A percentile compares a stretch with the other conserved stretches of the same genome.
Evolutionary conservation across 2,888 invertebrate species (phyloP).

Genomic region (Dilophus febrilis): DNA sequence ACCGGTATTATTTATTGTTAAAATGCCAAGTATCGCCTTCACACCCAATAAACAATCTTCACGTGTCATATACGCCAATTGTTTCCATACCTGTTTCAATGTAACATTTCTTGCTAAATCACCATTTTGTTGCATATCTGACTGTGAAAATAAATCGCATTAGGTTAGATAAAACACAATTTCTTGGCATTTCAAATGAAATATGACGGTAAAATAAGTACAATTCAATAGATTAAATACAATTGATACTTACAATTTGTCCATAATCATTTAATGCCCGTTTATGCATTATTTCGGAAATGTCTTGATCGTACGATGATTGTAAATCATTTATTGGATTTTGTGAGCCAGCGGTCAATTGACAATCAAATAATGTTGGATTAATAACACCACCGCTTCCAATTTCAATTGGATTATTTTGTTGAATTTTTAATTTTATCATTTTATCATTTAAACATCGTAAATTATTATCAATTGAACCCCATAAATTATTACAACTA

Average conservation of each 20-base stretch:
- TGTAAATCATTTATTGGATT: conserved; percentile 3
- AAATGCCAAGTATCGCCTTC: conserved; percentile 26
- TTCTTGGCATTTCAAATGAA: no score
- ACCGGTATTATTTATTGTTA: conserved; percentile 13
- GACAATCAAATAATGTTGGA: not conserved
- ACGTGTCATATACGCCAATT: conserved; percentile 24
- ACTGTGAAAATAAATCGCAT: conserved; percentile 35
- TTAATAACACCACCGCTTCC: not conserved
- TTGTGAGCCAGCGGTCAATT: not conserved
- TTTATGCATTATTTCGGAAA: conserved; percentile 47
- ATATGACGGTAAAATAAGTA: no score
- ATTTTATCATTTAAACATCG: not conserved
- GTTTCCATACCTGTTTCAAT: conserved; percentile 63
- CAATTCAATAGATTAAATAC: no score
- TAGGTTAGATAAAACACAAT: no score
- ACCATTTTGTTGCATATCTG: conserved; percentile 62
- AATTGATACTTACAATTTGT: conserved; percentile 38
- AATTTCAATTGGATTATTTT: not conserved
- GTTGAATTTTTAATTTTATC: conserved; percentile 5
- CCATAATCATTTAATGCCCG: conserved; percentile 57
- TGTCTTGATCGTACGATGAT: conserved; percentile 40
- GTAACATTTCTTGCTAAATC: conserved; percentile 57
- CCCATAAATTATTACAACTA: conserved; percentile 19
- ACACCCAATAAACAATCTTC: conserved; percentile 44
- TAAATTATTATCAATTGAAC: conserved; percentile 6